Percentiles rank a stretch among this genome's conserved stretches.
These are phyloP conservation scores for Calliopsis andreniformis DNA, from an alignment of 1,140 invertebrate species.

Conservation along the genomic window DNA sequence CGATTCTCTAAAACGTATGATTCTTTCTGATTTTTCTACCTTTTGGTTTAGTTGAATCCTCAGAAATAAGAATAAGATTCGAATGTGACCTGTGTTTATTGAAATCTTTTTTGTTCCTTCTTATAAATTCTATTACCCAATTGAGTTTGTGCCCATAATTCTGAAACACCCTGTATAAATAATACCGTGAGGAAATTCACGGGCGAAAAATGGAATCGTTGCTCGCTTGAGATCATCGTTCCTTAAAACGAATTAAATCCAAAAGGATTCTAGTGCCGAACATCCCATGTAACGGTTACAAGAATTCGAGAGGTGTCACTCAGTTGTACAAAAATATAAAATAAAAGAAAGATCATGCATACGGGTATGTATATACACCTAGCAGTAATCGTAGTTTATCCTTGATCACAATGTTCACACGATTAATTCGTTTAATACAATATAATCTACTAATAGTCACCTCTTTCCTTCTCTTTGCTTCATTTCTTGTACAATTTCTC, in stretches of 20 bases:
- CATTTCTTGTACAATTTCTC: slow-evolving; percentile 27
- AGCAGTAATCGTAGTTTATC: slow-evolving; percentile 28
- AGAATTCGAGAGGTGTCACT: neutral
- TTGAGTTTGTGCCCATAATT: too few relatives aligned
- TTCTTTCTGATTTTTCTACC: too few relatives aligned
- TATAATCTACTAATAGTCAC: slow-evolving; percentile 49
- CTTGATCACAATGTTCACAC: slow-evolving; percentile 61
- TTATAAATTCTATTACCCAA: too few relatives aligned
- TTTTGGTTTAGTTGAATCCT: too few relatives aligned
- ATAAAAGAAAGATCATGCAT: slow-evolving; percentile 24
- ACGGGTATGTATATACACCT: slow-evolving; percentile 24
- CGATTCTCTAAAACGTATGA: too few relatives aligned
- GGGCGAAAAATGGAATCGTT: slow-evolving; percentile 5
- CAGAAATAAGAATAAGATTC: too few relatives aligned
- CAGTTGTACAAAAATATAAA: slow-evolving; percentile 40
- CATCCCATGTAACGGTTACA: too few relatives aligned
- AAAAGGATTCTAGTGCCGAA: slow-evolving; percentile 4
- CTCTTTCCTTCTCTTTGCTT: slow-evolving; percentile 1
- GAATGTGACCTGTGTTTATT: too few relatives aligned
- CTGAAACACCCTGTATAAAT: neutral
- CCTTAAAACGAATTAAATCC: slow-evolving; percentile 11
- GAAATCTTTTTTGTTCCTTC: too few relatives aligned
- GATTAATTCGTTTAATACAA: slow-evolving; percentile 31
- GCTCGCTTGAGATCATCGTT: slow-evolving; percentile 32
- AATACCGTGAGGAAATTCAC: neutral